Evolutionary conservation across 1,140 invertebrate species (phyloP), one percentile per base, ranked within the genome.

Genomic region (Caenorhabditis remanei): DNA sequence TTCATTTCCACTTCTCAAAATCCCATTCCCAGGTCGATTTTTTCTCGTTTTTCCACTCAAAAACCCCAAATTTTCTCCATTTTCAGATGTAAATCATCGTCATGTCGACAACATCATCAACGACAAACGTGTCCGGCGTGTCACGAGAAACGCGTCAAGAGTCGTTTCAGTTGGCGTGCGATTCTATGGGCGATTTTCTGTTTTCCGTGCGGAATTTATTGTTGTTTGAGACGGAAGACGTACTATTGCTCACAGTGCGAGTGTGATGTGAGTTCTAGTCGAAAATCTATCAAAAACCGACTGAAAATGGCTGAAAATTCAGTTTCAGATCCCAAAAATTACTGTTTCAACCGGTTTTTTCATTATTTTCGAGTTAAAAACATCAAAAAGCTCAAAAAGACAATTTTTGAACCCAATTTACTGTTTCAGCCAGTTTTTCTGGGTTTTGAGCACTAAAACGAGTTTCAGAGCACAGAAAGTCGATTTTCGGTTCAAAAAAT

Each of bases 151-250:
- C 32, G 21, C 9, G 84, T 91, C 19, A 67, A 87, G 21, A 71
- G 89, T 43, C 86, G 86, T 24, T 91, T 90, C 79, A 91, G 90
- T 56, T 90, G 88, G 85, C 63, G 87, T 79, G 90, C 89, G 14
- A 88, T 91, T 82, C 48, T 91, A n/a, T 92, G 75, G 48, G 90
- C 86, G 24, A 88, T 91, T 48, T 85, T 91, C 53, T 91, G 90
- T 83, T 91, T 91, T 82, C 90, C 90, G 19, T 91, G 90, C 53
- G 90, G 90, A 32, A 85, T 91, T 48, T 91, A 87, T 46, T 91
- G 90, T 83, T 91, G 90, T 85, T 55, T 91, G 63, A 83, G 86
- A 53, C 87, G 86, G 53, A 84, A 87, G 55, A 75, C 65, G n/a
- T 41, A 55, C 50, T 75, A 86, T 32, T 91, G 90, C 56, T 41